Evolutionary conservation across 2,113 vertebrate species (phyloP), one percentile per base, ranked within the genome.

Genomic region (Protomyctophum bolini): DNA sequence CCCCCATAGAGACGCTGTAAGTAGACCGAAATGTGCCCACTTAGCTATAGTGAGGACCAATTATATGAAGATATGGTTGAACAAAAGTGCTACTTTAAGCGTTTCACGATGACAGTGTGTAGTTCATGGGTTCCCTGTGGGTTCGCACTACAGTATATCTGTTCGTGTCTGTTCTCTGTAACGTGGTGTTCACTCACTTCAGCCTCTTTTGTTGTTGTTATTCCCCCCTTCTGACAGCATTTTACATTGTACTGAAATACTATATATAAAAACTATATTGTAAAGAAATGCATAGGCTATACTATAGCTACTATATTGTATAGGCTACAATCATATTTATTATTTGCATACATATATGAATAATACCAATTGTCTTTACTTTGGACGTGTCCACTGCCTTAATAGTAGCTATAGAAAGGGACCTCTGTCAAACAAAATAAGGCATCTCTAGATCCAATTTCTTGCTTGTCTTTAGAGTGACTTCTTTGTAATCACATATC

Each of bases 311-410:
- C n/a, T n/a, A n/a, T n/a, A n/a, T n/a, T n/a, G 60, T 83, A 83
- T 82, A 21, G 21, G 21, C 21, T 21, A 85, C 82, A 85, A 81
- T 88, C 86, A 82, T 91, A 91, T 90, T 90, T 91, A 91, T 91
- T 90, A 63, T 86, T 83, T 79, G 68, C 77, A 81, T 73, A 63
- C 66, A 63, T 77, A 59, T 77, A 80, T 77, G 72, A 78, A 83
- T 73, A 82, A 75, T 70, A 81, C 56, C 68, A 64, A 57, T 66
- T 48, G 71, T 76, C 21, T 21, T 21, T 21, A 21, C 21, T 21
- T 71, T 72, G 14, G 1, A 70, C 72, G 66, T 80, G 75, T 86
- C 58, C 75, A 86, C 80, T 89, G 86, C 87, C 86, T 88, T 92
- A 86, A 90, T 64, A 84, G 74, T 75, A 83, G 70, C 77, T 80